Evolutionary conservation across 2,797 vertebrate species (phyloP).

Genomic region (Chelmon rostratus): DNA sequence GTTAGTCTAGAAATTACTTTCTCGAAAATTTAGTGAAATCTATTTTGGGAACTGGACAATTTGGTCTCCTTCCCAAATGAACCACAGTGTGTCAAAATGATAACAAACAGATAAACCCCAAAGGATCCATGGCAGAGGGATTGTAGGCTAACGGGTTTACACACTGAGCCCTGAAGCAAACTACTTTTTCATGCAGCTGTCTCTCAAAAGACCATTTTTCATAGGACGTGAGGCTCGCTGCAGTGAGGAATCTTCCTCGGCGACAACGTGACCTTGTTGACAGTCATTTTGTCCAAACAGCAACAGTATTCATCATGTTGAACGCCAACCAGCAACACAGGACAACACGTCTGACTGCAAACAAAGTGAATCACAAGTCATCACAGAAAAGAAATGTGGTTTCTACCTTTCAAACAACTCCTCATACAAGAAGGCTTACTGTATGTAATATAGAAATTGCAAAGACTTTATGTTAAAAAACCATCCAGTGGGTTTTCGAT

Average conservation of each 20-base stretch:
- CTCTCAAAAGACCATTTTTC: neutral
- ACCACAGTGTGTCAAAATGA: neutral
- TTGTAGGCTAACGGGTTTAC: neutral
- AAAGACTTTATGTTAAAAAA: neutral
- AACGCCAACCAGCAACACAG: conserved; percentile 17
- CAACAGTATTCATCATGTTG: conserved; percentile 7
- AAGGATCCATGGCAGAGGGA: neutral
- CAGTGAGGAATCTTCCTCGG: neutral
- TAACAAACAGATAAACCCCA: neutral
- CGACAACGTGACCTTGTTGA: conserved; percentile 10
- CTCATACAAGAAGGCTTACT: neutral
- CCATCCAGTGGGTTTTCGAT: neutral
- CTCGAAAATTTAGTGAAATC: neutral
- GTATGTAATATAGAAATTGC: no score
- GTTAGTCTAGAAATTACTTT: neutral
- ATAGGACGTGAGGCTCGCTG: neutral
- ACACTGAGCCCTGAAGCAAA: neutral
- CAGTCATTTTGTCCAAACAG: conserved; percentile 4
- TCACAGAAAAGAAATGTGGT: neutral
- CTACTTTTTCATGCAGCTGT: neutral
- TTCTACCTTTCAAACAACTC: neutral
- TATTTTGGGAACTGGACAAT: neutral
- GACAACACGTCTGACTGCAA: conserved; percentile 41
- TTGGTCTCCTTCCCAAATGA: neutral
- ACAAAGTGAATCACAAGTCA: conserved; percentile 13